Conservation (phyloP, 1,140 invertebrate genomes). For the Battus philenor region DNA sequence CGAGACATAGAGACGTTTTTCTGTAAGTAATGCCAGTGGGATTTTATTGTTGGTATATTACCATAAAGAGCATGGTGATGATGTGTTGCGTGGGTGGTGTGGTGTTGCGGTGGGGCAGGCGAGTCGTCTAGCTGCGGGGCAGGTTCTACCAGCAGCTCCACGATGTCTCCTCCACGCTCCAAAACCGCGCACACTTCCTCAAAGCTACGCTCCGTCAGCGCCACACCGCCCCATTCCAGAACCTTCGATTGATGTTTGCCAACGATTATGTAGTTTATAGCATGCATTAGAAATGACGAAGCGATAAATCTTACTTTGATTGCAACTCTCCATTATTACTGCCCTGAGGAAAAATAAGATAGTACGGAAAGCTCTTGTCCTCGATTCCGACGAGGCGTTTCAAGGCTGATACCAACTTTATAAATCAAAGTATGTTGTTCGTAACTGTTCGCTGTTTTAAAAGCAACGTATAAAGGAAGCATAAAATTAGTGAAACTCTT, state of each 20-base stretch:
- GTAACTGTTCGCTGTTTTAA: too few species aligned
- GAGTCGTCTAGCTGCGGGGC: conserved; percentile 79
- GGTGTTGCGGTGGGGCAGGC: conserved; percentile 81
- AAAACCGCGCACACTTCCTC: conserved; percentile 92
- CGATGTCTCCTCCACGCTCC: conserved; percentile 86
- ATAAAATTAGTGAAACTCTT: too few species aligned
- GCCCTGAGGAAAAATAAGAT: too few species aligned
- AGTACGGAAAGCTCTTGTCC: too few species aligned
- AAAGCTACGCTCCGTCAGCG: conserved; percentile 91
- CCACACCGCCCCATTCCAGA: conserved; percentile 79
- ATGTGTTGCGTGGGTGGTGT: conserved; percentile 75
- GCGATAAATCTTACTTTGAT: too few species aligned
- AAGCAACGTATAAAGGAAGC: too few species aligned
- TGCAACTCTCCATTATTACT: too few species aligned
- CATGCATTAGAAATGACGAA: too few species aligned
- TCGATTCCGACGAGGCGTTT: too few species aligned
- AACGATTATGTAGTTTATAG: too few species aligned
- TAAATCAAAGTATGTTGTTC: too few species aligned
- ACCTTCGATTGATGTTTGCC: conserved; percentile 43
- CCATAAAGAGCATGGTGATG: conserved; percentile 53
- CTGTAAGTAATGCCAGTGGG: conserved; percentile 17
- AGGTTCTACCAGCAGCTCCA: conserved; percentile 88
- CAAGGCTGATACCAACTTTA: too few species aligned
- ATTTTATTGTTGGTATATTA: conserved; percentile 67
- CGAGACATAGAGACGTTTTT: conserved; percentile 1